Evolutionary conservation across 2,113 vertebrate species (phyloP).

Genomic region (Xiphophorus hellerii): DNA sequence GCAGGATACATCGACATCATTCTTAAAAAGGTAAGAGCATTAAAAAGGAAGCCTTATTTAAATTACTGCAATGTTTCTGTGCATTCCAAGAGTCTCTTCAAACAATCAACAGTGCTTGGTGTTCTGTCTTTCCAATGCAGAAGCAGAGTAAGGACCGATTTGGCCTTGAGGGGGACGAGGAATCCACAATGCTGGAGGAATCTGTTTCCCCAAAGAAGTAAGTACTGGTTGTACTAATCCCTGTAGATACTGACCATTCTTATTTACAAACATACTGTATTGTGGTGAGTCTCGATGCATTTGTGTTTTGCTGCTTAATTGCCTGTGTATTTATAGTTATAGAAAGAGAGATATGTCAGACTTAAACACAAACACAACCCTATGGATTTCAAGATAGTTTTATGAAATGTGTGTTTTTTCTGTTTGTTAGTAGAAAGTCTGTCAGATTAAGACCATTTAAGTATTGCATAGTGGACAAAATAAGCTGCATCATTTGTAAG

Average conservation of each 20-base stretch:
- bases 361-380: conserved; percentile 36
- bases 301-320: conserved; percentile 50
- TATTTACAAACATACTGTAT: conserved; percentile 23
- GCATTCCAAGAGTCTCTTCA: background rate
- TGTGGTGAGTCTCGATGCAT: conserved; percentile 35
- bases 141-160: conserved; percentile 99
- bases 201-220: conserved; percentile 98
- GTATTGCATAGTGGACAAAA: conserved; percentile 22
- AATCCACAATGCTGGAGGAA: conserved; percentile 98
- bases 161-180: conserved; percentile 97
- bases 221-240: conserved; percentile 45
- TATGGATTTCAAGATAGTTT: conserved; percentile 16
- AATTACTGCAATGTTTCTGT: background rate
- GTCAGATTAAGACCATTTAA: conserved; percentile 13
- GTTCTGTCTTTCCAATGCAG: conserved; percentile 68
- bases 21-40: conserved; percentile 91
- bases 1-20: conserved; percentile 99
- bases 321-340: conserved; percentile 60
- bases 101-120: background rate
- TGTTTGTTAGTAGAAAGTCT: conserved; percentile 17
- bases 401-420: conserved; percentile 13
- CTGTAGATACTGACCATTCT: conserved; percentile 33
- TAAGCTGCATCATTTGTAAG: background rate
- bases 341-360: conserved; percentile 21
- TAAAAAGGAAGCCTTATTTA: background rate